A percentile compares a stretch with the other conserved stretches of the same genome.
Evolutionary conservation across 2,888 invertebrate species (phyloP).

Genomic region (Phlogophora meticulosa): DNA sequence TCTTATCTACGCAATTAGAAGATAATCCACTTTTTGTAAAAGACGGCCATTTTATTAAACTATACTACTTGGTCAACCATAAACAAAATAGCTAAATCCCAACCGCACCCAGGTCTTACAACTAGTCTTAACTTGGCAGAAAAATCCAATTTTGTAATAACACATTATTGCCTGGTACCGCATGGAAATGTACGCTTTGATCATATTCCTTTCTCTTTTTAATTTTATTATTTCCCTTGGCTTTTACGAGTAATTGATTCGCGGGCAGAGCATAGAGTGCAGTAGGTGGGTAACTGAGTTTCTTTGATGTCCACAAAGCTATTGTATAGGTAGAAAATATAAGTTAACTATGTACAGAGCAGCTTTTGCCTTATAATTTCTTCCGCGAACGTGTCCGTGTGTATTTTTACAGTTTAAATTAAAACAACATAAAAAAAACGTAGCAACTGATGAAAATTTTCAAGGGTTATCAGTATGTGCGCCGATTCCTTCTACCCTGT

Average conservation of each 20-base stretch:
- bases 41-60: too few species aligned
- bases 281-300: background rate
- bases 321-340: background rate
- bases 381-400: too few species aligned
- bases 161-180: slow-evolving; percentile 69
- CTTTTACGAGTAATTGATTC: slow-evolving; percentile 38
- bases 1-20: too few species aligned
- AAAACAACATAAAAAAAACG: too few species aligned
- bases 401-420: too few species aligned
- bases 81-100: background rate
- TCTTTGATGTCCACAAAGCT: slow-evolving; percentile 9
- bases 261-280: background rate
- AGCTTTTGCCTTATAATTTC: too few species aligned
- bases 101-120: background rate
- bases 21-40: too few species aligned
- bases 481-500: too few species aligned
- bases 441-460: too few species aligned
- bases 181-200: slow-evolving; percentile 70
- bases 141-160: slow-evolving; percentile 81
- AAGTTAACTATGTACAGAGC: too few species aligned
- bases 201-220: slow-evolving; percentile 36
- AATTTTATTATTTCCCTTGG: slow-evolving; percentile 31
- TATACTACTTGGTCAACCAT: background rate
- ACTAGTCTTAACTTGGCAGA: slow-evolving; percentile 60
- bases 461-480: too few species aligned